These are phyloP conservation scores for Numida meleagris DNA, from an alignment of 2,113 vertebrate genomes.

Conservation along the genomic window DNA sequence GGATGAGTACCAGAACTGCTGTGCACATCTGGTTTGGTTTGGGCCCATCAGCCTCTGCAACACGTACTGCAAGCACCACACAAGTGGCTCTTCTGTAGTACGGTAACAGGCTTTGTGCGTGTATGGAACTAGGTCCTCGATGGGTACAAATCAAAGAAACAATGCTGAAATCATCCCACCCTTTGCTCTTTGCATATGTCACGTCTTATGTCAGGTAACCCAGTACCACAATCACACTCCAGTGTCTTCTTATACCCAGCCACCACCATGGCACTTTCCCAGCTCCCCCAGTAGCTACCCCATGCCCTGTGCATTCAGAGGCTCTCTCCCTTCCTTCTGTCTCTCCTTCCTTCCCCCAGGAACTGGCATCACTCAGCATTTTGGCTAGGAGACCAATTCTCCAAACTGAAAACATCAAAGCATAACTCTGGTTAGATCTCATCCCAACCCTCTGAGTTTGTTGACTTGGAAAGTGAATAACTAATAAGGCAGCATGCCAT, in stretches of 20 bases:
- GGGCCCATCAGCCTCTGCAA: neutral
- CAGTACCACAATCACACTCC: neutral
- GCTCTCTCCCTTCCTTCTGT: neutral
- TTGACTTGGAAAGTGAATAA: slow-evolving; percentile 53
- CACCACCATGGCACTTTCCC: neutral
- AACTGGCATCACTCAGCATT: neutral
- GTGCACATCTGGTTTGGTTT: neutral
- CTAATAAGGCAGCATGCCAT: slow-evolving; percentile 53
- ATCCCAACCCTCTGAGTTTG: neutral
- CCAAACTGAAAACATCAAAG: slow-evolving; percentile 51
- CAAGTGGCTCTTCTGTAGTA: neutral
- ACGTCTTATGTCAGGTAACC: neutral
- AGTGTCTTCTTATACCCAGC: neutral
- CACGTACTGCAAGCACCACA: neutral
- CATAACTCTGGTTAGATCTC: slow-evolving; percentile 58
- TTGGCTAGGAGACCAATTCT: slow-evolving; percentile 11
- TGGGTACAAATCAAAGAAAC: neutral
- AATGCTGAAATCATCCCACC: neutral
- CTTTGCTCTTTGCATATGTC: neutral
- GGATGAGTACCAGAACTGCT: neutral
- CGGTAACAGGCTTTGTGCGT: neutral
- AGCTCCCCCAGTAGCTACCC: neutral
- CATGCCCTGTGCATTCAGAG: neutral
- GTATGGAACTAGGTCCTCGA: neutral
- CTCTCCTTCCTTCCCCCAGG: neutral